These are phyloP conservation scores for Rhynchomys soricoides DNA, from an alignment of 2,113 vertebrate genomes.

Conservation along the genomic window DNA sequence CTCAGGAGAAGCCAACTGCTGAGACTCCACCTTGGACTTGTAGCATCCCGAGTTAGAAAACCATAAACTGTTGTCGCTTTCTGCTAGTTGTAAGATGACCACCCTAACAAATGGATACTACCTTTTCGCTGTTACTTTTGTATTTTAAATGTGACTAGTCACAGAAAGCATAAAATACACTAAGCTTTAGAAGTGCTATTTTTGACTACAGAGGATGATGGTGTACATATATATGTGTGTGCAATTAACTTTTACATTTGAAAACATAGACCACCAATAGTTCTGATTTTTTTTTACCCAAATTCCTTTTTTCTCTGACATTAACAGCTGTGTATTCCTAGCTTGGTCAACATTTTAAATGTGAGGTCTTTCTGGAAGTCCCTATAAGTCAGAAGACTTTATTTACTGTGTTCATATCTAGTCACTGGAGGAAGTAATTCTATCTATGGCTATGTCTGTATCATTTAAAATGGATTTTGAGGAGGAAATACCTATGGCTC, in stretches of 20 bases:
- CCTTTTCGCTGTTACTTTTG: neutral
- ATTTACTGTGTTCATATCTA: conserved; percentile 37
- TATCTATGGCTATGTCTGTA: neutral
- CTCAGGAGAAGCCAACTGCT: neutral
- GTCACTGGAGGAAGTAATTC: conserved; percentile 45
- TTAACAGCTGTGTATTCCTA: conserved; percentile 14
- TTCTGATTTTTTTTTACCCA: conserved; percentile 20
- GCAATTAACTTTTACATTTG: neutral
- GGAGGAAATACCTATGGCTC: neutral
- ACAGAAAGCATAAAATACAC: conserved; percentile 44
- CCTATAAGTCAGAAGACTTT: conserved; percentile 41
- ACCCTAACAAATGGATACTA: neutral
- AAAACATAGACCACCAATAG: conserved; percentile 37
- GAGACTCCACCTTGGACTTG: neutral
- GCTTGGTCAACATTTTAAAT: conserved; percentile 36
- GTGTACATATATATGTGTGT: neutral
- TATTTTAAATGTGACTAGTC: conserved; percentile 6
- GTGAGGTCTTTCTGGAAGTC: conserved; percentile 52
- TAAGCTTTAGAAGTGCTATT: neutral
- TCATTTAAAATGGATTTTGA: conserved; percentile 22
- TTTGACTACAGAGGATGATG: neutral
- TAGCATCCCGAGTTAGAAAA: neutral
- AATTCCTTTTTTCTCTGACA: conserved; percentile 40
- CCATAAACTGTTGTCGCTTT: conserved; percentile 4
- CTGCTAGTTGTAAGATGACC: neutral